Evolutionary conservation across 1,140 invertebrate species (phyloP).

Genomic region (Scaptomyza montana): DNA sequence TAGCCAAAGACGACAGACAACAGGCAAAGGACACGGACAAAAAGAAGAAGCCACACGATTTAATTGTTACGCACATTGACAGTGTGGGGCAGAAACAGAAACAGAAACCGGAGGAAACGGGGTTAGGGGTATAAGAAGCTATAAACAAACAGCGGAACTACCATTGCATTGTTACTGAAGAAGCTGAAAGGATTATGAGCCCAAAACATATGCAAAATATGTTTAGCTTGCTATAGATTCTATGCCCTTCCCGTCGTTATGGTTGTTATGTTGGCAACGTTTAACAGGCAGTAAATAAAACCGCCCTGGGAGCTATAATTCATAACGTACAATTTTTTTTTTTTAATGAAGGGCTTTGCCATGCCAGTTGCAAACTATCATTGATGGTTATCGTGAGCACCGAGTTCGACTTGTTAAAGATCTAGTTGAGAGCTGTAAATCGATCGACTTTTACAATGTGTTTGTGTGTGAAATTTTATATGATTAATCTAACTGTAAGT

Average conservation of each 20-base stretch:
- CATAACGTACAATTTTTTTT: conserved; percentile 42
- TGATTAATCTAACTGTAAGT: background rate
- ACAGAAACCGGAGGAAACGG: background rate
- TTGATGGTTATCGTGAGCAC: conserved; percentile 14
- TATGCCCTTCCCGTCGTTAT: conserved; percentile 17
- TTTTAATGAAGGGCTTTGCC: conserved; percentile 37
- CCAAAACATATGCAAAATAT: conserved; percentile 47
- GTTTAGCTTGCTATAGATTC: background rate
- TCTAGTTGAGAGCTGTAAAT: background rate
- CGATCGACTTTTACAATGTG: background rate
- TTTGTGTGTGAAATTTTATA: conserved; percentile 14
- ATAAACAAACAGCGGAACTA: conserved; percentile 20
- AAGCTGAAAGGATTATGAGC: conserved; percentile 25
- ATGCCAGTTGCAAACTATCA: conserved; percentile 3
- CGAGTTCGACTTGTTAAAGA: background rate
- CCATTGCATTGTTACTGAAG: conserved; percentile 29
- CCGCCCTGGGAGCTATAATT: conserved; percentile 21
- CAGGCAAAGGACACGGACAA: conserved; percentile 5
- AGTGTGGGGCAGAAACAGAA: conserved; percentile 22
- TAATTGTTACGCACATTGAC: conserved; percentile 83
- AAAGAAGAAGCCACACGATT: conserved; percentile 76
- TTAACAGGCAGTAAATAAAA: conserved; percentile 2
- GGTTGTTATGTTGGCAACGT: conserved; percentile 31
- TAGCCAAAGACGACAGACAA: conserved; percentile 4
- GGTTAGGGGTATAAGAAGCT: background rate